These are phyloP conservation scores for Clostera curtula DNA, from an alignment of 2,888 invertebrate genomes.

Conservation along the genomic window DNA sequence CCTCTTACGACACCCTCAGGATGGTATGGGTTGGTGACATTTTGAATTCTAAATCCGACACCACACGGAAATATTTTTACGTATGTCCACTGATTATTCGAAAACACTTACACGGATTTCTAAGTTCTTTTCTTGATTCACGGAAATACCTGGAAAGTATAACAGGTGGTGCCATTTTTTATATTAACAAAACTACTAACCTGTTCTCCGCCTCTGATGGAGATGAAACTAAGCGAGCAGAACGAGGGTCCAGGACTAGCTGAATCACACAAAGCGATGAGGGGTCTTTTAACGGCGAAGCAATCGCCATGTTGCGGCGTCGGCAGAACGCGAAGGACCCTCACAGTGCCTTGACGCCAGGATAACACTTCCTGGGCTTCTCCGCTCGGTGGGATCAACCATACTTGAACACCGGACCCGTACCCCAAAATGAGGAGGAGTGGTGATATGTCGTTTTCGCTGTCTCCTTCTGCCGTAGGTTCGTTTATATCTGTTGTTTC, in stretches of 20 bases:
- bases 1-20: too few species aligned
- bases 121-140: too few species aligned
- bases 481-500: conserved; percentile 91
- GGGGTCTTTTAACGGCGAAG: conserved; percentile 86
- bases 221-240: conserved; percentile 88
- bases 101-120: too few species aligned
- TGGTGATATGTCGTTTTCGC: conserved; percentile 83
- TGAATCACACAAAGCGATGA: conserved; percentile 93
- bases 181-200: conserved; percentile 38
- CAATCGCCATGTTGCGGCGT: conserved; percentile 84
- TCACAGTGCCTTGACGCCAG: conserved; percentile 92
- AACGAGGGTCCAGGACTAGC: conserved; percentile 85
- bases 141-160: too few species aligned
- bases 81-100: too few species aligned
- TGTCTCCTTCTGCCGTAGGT: conserved; percentile 80
- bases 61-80: too few species aligned
- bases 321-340: conserved; percentile 89
- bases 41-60: too few species aligned
- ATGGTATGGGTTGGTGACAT: too few species aligned
- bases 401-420: conserved; percentile 78
- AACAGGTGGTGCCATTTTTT: too few species aligned
- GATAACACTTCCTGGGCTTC: conserved; percentile 97
- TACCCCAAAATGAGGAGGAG: conserved; percentile 87
- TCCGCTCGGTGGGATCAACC: conserved; percentile 90
- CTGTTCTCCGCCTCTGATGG: conserved; percentile 87